Base-by-base conservation (phyloP, 1,140 invertebrate genomes). In the Brachionus rubens region DNA sequence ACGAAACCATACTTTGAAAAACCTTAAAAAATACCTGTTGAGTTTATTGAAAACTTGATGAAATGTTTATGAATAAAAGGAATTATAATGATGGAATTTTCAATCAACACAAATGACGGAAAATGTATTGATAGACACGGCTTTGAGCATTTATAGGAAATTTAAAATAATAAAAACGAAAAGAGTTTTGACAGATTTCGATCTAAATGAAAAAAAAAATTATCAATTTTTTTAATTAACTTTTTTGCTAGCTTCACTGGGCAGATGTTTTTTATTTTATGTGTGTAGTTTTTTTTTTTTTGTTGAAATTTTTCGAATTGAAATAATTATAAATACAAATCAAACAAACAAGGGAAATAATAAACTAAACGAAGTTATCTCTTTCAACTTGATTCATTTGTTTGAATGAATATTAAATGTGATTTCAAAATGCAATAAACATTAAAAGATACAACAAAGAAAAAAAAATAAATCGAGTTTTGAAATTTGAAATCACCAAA, bases 71-170 rank as follows among this genome's bases (percentile, higher is more conserved):
- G 33, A 36, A 9, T 5, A 36, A 36, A 5, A 36, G 33, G 4
- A 9, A 36, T 5, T 36, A 36, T 3, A 36, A 36, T 36, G 54
- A 59, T 59, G 16, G 54, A 59, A 36, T 59, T n/a, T 36, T 59
- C 28, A 59, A 59, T 59, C 54, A 59, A 59, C 33, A 36, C 9
- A 36, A 36, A 36, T 36, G 33, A 36, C 33, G 54, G 54, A 36
- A 59, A 59, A 59, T 59, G 26, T 59, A 59, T 59, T 59, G 54
- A 59, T 21, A 59, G 54, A 59, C 54, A 59, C 54, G 30, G 16
- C 33, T 36, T 36, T 36, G n/a, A n/a, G n/a, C 9, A 33, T 28
- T 30, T 59, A 33, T 33, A 59, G 54, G 54, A 59, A 59, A 59
- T 54, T 54, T 54, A 28, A 54, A 14, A 28, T 54, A 28, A n/a